phyloP scores from a whole-genome alignment of 2,797 vertebrate species.

The Protonibea diacanthus region DNA sequence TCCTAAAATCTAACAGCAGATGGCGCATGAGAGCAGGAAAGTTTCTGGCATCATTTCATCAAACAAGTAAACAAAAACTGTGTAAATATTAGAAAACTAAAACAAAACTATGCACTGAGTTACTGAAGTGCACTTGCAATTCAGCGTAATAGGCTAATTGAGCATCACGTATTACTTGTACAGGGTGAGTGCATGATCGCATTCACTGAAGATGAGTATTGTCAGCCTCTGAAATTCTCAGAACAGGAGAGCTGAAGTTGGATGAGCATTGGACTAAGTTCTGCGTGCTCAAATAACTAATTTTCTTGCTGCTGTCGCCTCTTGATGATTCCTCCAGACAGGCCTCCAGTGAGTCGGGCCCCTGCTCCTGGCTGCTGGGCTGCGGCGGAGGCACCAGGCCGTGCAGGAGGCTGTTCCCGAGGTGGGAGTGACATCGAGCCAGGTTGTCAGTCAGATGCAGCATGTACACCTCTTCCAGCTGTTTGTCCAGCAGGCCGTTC shows the following conservation, averaged over 20 bases:
- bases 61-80: constrained; percentile 49
- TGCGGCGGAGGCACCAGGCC: constrained; percentile 76
- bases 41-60: constrained; percentile 23
- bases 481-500: constrained; percentile 90
- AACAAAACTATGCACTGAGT: constrained; percentile 8
- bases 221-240: constrained; percentile 80
- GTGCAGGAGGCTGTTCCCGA: constrained; percentile 79
- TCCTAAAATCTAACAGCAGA: constrained; percentile 71
- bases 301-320: constrained; percentile 30
- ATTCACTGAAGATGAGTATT: constrained; percentile 32
- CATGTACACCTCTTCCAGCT: constrained; percentile 91
- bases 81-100: constrained; percentile 27
- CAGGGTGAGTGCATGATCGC: neutral
- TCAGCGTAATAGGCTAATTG: too few species aligned
- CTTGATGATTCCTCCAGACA: constrained; percentile 50
- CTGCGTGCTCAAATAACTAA: constrained; percentile 68
- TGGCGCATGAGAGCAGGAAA: constrained; percentile 58
- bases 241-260: constrained; percentile 81
- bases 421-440: constrained; percentile 79
- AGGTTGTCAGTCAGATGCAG: constrained; percentile 91
- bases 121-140: neutral
- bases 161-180: neutral
- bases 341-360: constrained; percentile 62
- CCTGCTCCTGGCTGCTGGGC: constrained; percentile 45
- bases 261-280: constrained; percentile 70